Percentiles rank a stretch among this genome's conserved stretches.
phyloP scores from a whole-genome alignment of 2,113 vertebrate species.

The Brienomyrus brachyistius region DNA sequence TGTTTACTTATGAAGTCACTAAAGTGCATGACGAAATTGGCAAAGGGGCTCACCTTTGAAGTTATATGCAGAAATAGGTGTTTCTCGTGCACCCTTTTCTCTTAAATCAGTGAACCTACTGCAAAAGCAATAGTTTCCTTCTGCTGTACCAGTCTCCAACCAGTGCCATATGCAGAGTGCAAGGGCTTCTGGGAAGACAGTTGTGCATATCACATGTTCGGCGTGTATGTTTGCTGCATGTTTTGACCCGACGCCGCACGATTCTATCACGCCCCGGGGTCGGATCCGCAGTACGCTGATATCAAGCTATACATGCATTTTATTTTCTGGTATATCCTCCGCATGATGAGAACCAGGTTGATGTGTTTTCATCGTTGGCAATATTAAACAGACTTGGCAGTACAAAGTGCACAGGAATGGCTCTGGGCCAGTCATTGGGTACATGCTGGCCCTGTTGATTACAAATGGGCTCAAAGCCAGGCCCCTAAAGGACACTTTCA shows the following conservation, averaged over 20 bases:
- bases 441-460: slow-evolving; percentile 29
- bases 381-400: slow-evolving; percentile 19
- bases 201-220: not conserved
- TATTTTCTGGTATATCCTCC: not conserved
- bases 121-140: not conserved
- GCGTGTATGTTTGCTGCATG: not conserved
- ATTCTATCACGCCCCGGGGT: no score
- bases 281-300: not conserved
- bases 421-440: slow-evolving; percentile 31
- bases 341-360: slow-evolving; percentile 2
- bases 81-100: not conserved
- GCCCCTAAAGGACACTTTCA: slow-evolving; percentile 12
- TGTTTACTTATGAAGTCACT: not conserved
- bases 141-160: not conserved
- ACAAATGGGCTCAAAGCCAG: not conserved
- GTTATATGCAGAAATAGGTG: not conserved
- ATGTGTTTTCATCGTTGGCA: slow-evolving; percentile 2
- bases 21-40: not conserved
- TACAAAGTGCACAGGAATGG: slow-evolving; percentile 45
- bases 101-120: not conserved
- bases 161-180: not conserved
- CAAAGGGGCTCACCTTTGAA: not conserved
- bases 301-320: not conserved
- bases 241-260: not conserved
- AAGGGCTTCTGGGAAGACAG: not conserved